Evolutionary conservation across 2,888 invertebrate species (phyloP), one percentile per base, ranked within the genome.

Genomic region (Tipula lateralis): DNA sequence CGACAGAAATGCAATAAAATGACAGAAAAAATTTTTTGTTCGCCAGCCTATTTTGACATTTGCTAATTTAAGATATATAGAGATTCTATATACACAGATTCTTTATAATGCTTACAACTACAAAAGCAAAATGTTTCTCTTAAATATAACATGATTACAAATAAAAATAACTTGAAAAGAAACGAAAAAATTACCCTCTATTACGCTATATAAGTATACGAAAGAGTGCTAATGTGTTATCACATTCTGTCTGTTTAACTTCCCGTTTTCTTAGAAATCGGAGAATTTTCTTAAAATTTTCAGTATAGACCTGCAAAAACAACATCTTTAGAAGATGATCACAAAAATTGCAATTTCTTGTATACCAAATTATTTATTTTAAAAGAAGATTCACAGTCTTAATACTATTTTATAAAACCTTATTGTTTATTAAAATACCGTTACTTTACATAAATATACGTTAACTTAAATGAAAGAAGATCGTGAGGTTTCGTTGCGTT

Each of bases 51-150:
- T 66, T 66, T 66, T 66, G 66, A 66, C 66, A 66, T 66, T 66
- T 66, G 66, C 66, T 66, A 66, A 66, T 66, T 66, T 66, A 66
- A 66, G 66, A 66, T 66, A 66, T 66, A 66, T 66, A 66, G 66
- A 66, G 66, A 66, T 66, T 24, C 24, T 16, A 44, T 16, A 66
- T 66, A 66, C n/a, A n/a, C 66, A 66, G 66, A 66, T 66, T 66
- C 24, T 66, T 66, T 66, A 66, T 66, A 66, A 66, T 66, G 66
- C 66, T 66, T 66, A 66, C 66, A 66, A 66, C 19, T 66, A 66
- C 66, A 66, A 24, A 66, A 66, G 66, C 66, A 66, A 66, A 66
- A 66, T 66, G 66, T 66, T 66, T 66, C 66, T 66, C 66, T 66
- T 66, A 66, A 66, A 66, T 24, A 66, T 19, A 66, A 66, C 24